Conservation (phyloP, 2,113 vertebrate genomes). For the Colius striatus region DNA sequence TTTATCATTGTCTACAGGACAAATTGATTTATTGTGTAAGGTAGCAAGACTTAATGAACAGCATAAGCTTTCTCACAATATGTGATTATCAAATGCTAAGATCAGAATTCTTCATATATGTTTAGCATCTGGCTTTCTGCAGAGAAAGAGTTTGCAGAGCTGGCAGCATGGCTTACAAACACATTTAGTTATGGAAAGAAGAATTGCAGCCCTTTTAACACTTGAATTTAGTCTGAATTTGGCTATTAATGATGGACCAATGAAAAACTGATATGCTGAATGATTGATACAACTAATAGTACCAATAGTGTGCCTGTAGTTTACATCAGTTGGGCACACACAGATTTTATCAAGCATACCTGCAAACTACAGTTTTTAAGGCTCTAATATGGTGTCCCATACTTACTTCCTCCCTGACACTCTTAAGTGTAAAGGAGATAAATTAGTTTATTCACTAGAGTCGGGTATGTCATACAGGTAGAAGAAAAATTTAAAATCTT, state of each 20-base stretch:
- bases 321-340: neutral
- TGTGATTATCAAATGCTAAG: neutral
- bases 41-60: neutral
- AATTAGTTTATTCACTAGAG: neutral
- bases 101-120: neutral
- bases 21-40: neutral
- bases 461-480: neutral
- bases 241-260: neutral
- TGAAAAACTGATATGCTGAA: neutral
- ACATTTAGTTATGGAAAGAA: neutral
- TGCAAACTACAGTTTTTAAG: neutral
- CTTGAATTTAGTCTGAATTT: neutral
- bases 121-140: neutral
- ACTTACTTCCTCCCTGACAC: neutral
- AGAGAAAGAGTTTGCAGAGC: neutral
- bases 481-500: neutral
- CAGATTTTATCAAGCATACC: neutral
- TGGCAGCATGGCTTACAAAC: neutral
- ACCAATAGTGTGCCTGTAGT: neutral
- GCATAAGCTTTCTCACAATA: neutral
- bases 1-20: neutral
- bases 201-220: neutral
- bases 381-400: neutral
- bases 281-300: fast-evolving
- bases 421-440: neutral